phyloP scores from a whole-genome alignment of 2,888 invertebrate genomes.

The Heliconius ethilla region DNA sequence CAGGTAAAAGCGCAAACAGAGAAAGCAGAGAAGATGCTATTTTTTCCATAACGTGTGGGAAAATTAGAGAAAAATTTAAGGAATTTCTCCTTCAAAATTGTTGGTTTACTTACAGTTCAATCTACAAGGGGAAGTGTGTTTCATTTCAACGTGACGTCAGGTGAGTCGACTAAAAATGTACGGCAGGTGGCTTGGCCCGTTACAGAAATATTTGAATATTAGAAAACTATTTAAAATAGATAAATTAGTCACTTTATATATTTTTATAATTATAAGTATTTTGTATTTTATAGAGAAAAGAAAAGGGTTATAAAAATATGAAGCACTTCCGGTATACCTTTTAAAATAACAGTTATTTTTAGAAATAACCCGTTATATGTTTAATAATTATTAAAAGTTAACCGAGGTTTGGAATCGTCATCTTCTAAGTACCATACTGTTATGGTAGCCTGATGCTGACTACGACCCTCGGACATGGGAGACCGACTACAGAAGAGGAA shows the following conservation, averaged over 20 bases:
- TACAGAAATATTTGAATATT: neutral
- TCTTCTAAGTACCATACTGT: too few species aligned
- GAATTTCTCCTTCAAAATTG: neutral
- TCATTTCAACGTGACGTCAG: conserved; percentile 15
- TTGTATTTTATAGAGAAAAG: too few species aligned
- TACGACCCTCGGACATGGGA: too few species aligned
- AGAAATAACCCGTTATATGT: neutral
- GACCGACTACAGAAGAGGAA: too few species aligned
- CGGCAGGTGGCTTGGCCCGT: neutral
- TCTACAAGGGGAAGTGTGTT: conserved; percentile 6
- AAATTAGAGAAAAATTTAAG: neutral
- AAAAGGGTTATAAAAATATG: too few species aligned
- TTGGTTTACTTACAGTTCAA: neutral
- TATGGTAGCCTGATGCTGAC: too few species aligned
- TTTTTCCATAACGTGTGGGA: neutral
- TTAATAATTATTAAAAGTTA: neutral
- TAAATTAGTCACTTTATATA: neutral
- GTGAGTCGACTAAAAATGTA: neutral
- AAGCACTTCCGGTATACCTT: neutral
- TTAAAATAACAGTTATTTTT: neutral
- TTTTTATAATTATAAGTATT: too few species aligned
- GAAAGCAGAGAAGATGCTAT: neutral
- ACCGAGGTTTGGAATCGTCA: neutral
- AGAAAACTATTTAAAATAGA: neutral
- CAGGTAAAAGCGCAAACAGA: neutral